A percentile compares a stretch with the other conserved stretches of the same genome.
phyloP scores from a whole-genome alignment of 2,113 vertebrate genomes.

The Labrus mixtus region DNA sequence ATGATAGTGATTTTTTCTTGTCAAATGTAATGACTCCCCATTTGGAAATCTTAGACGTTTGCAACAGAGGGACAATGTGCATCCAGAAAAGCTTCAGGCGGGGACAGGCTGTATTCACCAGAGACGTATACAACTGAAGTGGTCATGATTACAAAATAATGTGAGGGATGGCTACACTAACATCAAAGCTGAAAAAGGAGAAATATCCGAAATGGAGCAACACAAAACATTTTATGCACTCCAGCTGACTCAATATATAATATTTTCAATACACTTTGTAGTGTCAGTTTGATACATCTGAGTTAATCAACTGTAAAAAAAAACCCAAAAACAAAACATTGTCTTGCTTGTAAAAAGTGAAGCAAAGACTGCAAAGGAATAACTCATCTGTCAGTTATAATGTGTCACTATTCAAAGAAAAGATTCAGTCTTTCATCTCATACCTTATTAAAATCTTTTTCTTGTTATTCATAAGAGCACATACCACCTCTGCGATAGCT shows the following conservation, averaged over 20 bases:
- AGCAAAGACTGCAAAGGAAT: neutral
- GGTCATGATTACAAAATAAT: conserved; percentile 29
- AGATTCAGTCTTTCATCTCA: neutral
- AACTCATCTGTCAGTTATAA: neutral
- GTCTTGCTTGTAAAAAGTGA: neutral
- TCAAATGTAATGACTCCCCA: conserved; percentile 72
- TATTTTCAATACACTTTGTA: neutral
- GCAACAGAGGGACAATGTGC: conserved; percentile 35
- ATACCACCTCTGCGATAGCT: neutral
- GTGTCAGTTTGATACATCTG: neutral
- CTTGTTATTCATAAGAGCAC: neutral
- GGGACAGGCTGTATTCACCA: conserved; percentile 25
- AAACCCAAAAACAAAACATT: neutral
- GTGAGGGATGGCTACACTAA: conserved; percentile 3
- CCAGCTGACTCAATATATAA: conserved; percentile 3
- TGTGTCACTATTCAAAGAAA: neutral
- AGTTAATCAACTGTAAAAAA: neutral
- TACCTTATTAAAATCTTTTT: neutral
- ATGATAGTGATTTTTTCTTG: conserved; percentile 73
- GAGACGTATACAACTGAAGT: conserved; percentile 11
- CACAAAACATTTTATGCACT: conserved; percentile 4
- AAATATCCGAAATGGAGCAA: conserved; percentile 12
- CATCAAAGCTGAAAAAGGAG: conserved; percentile 16
- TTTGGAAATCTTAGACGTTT: conserved; percentile 68
- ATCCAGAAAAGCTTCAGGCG: conserved; percentile 54